A percentile compares a stretch with the other conserved stretches of the same genome.
Conservation (phyloP, 1,140 invertebrate species). For the Drosophila mauritiana region DNA sequence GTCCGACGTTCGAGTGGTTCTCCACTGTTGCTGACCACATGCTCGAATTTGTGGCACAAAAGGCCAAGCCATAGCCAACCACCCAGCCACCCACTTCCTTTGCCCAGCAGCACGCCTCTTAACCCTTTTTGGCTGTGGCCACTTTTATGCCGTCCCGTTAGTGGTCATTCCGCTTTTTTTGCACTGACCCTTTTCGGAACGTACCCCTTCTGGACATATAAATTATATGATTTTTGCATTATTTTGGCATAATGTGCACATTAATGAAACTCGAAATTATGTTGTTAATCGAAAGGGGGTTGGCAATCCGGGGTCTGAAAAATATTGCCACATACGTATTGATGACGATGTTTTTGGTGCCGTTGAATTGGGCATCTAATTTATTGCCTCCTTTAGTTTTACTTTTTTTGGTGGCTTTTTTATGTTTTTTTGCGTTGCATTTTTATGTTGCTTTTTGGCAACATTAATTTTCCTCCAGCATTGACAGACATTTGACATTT, state of each 20-base stretch:
- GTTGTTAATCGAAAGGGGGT: slow-evolving; percentile 72
- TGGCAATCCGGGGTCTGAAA: slow-evolving; percentile 14
- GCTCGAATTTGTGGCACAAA: slow-evolving; percentile 62
- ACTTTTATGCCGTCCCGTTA: slow-evolving; percentile 70
- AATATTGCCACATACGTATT: slow-evolving; percentile 19
- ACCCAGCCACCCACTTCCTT: slow-evolving; percentile 31
- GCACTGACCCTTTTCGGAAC: slow-evolving; percentile 52
- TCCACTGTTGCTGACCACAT: slow-evolving; percentile 67
- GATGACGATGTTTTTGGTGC: slow-evolving; percentile 30
- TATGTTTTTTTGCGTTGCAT: slow-evolving; percentile 76
- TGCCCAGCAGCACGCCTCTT: slow-evolving; percentile 60
- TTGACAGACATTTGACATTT: slow-evolving; percentile 76
- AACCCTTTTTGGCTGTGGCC: slow-evolving; percentile 67
- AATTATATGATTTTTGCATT: slow-evolving; percentile 82
- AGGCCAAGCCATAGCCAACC: slow-evolving; percentile 28
- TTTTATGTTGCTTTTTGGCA: slow-evolving; percentile 61
- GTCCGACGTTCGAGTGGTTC: slow-evolving; percentile 51
- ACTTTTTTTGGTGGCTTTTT: slow-evolving; percentile 65
- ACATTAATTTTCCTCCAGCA: slow-evolving; percentile 66
- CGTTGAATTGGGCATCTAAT: slow-evolving; percentile 54
- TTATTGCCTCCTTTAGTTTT: slow-evolving; percentile 58
- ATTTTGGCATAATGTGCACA: slow-evolving; percentile 80
- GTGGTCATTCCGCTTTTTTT: slow-evolving; percentile 56
- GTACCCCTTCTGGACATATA: slow-evolving; percentile 58
- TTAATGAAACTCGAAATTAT: slow-evolving; percentile 80